Conservation (phyloP, 2,797 vertebrate species). For the Liparis tanakae region DNA sequence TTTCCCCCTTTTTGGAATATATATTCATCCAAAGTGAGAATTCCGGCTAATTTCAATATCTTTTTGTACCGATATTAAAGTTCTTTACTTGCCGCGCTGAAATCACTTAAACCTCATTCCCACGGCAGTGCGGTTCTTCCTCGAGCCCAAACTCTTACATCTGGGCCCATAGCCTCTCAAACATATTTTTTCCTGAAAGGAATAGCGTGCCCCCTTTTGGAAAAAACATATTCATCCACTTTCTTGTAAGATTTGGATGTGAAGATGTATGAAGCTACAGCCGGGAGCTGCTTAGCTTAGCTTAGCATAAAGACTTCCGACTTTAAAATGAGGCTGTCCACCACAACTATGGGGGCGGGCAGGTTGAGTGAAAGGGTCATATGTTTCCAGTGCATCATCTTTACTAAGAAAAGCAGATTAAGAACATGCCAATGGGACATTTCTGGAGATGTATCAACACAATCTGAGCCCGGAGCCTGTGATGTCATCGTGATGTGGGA, state of each 20-base stretch:
- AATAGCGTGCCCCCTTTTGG: not conserved
- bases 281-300: too few species aligned
- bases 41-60: too few species aligned
- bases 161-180: not conserved
- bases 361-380: constrained; percentile 6
- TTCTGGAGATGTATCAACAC: constrained; percentile 3
- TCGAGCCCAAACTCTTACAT: not conserved
- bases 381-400: not conserved
- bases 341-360: constrained; percentile 11
- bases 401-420: not conserved
- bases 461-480: not conserved
- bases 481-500: constrained; percentile 8
- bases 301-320: too few species aligned
- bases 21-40: too few species aligned
- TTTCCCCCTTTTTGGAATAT: not conserved
- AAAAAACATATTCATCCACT: too few species aligned
- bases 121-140: too few species aligned
- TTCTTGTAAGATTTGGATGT: too few species aligned
- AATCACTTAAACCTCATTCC: too few species aligned
- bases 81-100: too few species aligned
- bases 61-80: too few species aligned
- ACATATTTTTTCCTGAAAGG: not conserved
- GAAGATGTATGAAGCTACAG: too few species aligned
- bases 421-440: not conserved
- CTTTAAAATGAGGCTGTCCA: constrained; percentile 16